These are phyloP conservation scores for Nebria salina DNA, from an alignment of 2,888 invertebrate species.

Conservation along the genomic window DNA sequence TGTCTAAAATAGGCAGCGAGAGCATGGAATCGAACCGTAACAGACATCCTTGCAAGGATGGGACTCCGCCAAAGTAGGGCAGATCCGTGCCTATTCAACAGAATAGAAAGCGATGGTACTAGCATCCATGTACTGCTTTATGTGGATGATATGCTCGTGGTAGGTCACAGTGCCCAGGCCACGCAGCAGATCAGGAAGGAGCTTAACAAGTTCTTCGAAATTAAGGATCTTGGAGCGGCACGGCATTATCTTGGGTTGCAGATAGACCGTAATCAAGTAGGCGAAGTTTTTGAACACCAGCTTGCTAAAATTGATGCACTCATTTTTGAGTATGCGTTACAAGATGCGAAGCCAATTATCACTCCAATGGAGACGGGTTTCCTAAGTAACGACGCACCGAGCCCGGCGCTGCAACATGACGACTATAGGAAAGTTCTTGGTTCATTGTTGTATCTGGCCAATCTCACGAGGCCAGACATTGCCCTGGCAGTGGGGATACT, in stretches of 20 bases:
- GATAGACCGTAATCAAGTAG: neutral
- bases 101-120: too few species aligned
- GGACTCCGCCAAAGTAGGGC: too few species aligned
- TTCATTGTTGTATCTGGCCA: conserved; percentile 48
- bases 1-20: too few species aligned
- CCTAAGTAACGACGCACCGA: neutral
- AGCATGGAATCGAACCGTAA: too few species aligned
- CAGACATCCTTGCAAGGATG: too few species aligned
- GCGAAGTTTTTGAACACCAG: conserved; percentile 3
- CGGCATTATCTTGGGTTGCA: conserved; percentile 21
- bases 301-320: neutral
- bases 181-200: too few species aligned
- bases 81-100: too few species aligned
- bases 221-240: neutral
- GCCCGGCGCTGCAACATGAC: neutral
- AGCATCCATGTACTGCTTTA: too few species aligned
- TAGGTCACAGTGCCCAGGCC: too few species aligned
- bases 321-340: neutral
- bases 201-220: too few species aligned
- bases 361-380: conserved; percentile 19
- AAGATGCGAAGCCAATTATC: conserved; percentile 9
- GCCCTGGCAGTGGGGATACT: neutral
- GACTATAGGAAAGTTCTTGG: conserved; percentile 37
- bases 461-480: neutral
- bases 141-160: too few species aligned